Evolutionary conservation across 2,113 vertebrate species (phyloP).

Genomic region (Prionailurus viverrinus): DNA sequence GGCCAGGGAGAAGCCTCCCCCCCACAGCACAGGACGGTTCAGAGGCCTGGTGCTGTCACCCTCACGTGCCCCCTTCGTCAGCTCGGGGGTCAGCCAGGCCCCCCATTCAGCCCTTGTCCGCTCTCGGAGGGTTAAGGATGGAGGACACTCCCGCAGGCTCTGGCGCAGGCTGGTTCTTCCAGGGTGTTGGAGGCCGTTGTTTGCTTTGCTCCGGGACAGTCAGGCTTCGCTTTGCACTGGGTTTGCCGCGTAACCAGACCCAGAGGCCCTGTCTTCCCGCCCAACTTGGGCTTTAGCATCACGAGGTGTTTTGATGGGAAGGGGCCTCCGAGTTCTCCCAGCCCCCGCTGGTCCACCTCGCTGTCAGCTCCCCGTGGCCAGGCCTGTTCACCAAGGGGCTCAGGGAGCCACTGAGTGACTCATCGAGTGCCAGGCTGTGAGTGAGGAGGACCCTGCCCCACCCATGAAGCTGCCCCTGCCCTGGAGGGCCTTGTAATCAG

Average conservation of each 20-base stretch:
- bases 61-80: fast-evolving
- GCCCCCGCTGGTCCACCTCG: not conserved
- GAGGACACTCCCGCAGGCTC: fast-evolving
- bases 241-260: fast-evolving
- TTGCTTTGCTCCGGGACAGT: fast-evolving
- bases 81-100: not conserved
- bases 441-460: not conserved
- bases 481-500: not conserved
- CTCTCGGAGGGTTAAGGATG: fast-evolving
- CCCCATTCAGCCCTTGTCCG: not conserved
- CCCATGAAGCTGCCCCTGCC: not conserved
- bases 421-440: fast-evolving
- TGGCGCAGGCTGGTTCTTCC: fast-evolving
- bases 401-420: not conserved
- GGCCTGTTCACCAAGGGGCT: not conserved
- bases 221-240: fast-evolving
- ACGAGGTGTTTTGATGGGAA: not conserved
- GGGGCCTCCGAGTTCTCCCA: not conserved
- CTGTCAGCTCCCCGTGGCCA: fast-evolving
- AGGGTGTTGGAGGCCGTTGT: not conserved
- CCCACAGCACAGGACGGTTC: fast-evolving
- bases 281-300: too few relatives aligned
- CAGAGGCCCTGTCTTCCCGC: fast-evolving
- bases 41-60: fast-evolving
- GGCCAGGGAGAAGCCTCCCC: not conserved